Percentiles rank a stretch among this genome's conserved stretches.
These are phyloP conservation scores for Dendroctonus valens DNA, from an alignment of 1,140 invertebrate genomes.

Conservation along the genomic window DNA sequence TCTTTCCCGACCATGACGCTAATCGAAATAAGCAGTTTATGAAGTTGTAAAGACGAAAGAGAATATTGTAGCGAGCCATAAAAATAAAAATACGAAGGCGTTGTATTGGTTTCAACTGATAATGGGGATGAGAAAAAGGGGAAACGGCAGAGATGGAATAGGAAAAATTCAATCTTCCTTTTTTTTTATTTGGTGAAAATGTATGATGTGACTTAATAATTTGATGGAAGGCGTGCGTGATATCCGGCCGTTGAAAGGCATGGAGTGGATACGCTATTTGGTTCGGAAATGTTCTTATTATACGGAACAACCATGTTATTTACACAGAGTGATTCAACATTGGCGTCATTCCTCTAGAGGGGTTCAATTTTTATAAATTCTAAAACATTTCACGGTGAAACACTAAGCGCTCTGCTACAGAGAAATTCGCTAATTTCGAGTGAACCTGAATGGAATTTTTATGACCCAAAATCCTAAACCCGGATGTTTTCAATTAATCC, in stretches of 20 bases:
- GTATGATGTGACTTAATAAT: conserved; percentile 28
- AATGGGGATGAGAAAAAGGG: conserved; percentile 20
- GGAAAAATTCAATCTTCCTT: conserved; percentile 16
- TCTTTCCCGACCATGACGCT: background rate
- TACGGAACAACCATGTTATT: no score
- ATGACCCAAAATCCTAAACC: no score
- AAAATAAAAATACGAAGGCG: conserved; percentile 23
- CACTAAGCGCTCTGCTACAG: no score
- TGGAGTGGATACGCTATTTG: conserved; percentile 8
- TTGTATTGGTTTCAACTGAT: conserved; percentile 30
- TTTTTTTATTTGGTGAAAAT: conserved; percentile 15
- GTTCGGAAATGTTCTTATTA: background rate
- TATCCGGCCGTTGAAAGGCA: conserved; percentile 8
- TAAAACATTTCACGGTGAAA: no score
- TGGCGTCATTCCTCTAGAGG: no score
- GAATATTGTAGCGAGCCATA: conserved; percentile 18
- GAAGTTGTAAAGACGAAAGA: conserved; percentile 20
- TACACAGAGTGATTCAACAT: no score
- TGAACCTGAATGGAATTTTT: no score
- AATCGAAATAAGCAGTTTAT: conserved; percentile 28
- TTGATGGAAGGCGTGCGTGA: conserved; percentile 8
- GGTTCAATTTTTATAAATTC: no score
- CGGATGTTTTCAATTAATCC: no score
- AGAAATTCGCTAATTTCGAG: no score
- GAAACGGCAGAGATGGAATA: conserved; percentile 24